phyloP scores from a whole-genome alignment of 2,888 invertebrate species.

The Apamea monoglypha region DNA sequence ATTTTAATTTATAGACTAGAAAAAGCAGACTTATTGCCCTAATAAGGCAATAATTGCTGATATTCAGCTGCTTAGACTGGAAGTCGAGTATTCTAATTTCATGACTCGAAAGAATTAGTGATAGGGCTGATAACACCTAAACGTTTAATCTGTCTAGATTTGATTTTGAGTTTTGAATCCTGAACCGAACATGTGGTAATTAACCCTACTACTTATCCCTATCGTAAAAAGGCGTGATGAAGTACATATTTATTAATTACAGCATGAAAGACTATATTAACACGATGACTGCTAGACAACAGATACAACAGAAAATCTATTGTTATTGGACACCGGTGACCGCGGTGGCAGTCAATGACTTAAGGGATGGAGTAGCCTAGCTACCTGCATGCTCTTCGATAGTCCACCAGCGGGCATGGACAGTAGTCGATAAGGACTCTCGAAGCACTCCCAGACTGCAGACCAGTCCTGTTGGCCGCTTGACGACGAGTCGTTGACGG shows the following conservation, averaged over 20 bases:
- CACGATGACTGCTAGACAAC: no score
- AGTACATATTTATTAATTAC: background rate
- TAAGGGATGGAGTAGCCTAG: background rate
- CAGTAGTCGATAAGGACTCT: constrained; percentile 94
- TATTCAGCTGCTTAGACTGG: background rate
- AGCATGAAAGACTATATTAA: no score
- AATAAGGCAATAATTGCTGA: background rate
- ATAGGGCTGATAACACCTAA: background rate
- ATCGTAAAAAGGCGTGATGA: background rate
- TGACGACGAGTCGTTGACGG: constrained; percentile 87
- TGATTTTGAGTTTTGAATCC: background rate
- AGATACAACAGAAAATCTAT: no score
- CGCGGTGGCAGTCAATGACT: no score
- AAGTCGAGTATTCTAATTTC: background rate
- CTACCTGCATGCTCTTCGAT: constrained; percentile 94
- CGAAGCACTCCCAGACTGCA: constrained; percentile 95
- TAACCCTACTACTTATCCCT: background rate
- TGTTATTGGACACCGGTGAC: no score
- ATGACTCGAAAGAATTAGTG: background rate
- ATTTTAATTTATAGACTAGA: background rate
- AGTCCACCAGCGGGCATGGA: constrained; percentile 92
- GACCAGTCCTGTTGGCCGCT: constrained; percentile 95
- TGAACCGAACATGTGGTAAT: background rate
- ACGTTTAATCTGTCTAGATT: background rate
- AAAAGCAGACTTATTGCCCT: no score